Evolutionary conservation across 2,113 vertebrate species (phyloP).

Genomic region (Saiga tatarica): DNA sequence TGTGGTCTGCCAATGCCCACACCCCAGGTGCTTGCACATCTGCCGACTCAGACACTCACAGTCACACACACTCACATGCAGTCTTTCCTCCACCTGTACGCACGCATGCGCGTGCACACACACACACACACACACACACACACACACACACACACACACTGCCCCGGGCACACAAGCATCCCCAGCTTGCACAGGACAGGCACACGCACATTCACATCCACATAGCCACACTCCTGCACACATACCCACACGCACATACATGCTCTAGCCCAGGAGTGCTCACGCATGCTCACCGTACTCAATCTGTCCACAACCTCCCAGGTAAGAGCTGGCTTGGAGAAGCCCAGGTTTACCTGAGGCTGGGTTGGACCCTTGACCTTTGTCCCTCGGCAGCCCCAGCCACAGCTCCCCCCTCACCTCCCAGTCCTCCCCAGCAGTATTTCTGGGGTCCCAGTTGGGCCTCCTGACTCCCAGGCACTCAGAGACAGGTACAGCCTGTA

Average conservation of each 20-base stretch:
- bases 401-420: neutral
- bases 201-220: neutral
- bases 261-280: neutral
- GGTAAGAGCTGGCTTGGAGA: neutral
- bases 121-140: too few species aligned
- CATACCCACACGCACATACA: neutral
- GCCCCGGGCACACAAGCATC: neutral
- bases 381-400: neutral
- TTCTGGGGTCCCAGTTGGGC: neutral
- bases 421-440: neutral
- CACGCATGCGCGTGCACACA: neutral
- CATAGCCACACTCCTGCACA: neutral
- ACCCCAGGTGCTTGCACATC: conserved; percentile 57
- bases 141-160: too few species aligned
- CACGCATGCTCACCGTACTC: rapidly evolving
- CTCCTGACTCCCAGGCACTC: neutral
- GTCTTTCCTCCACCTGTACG: neutral
- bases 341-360: neutral
- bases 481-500: neutral
- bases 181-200: neutral
- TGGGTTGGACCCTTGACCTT: neutral
- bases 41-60: conserved; percentile 14
- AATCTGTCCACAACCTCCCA: neutral
- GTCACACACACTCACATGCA: neutral
- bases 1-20: conserved; percentile 11